phyloP scores from a whole-genome alignment of 2,113 vertebrate genomes.

The Dinomys branickii region DNA sequence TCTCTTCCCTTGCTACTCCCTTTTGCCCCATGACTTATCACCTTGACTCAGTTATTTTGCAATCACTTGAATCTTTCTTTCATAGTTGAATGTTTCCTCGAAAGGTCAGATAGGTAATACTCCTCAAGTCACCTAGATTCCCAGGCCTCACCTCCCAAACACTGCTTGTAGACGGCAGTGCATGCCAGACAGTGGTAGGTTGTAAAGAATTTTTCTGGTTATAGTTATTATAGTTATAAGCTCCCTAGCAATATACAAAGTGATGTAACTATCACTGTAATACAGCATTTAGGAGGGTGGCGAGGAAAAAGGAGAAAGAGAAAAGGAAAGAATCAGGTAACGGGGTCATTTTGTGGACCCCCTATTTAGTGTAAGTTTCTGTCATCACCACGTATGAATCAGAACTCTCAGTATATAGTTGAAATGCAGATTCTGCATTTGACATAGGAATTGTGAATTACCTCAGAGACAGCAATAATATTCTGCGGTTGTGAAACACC shows the following conservation, averaged over 20 bases:
- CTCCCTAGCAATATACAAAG: neutral
- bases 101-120: neutral
- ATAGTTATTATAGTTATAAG: neutral
- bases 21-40: neutral
- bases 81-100: neutral
- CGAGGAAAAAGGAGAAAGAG: neutral
- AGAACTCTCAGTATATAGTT: neutral
- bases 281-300: neutral
- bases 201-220: neutral
- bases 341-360: neutral
- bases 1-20: neutral
- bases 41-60: neutral
- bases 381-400: neutral
- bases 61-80: neutral
- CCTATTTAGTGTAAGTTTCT: neutral
- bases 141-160: neutral
- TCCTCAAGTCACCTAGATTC: neutral
- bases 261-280: neutral
- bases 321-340: neutral
- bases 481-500: slow-evolving; percentile 35
- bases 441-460: slow-evolving; percentile 56
- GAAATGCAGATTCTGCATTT: slow-evolving; percentile 44
- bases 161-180: neutral
- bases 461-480: neutral
- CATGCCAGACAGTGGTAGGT: neutral